A percentile compares a stretch with the other conserved stretches of the same genome.
These are phyloP conservation scores for Ctenochaetus hawaiiensis DNA, from an alignment of 2,797 vertebrate genomes.

Conservation along the genomic window DNA sequence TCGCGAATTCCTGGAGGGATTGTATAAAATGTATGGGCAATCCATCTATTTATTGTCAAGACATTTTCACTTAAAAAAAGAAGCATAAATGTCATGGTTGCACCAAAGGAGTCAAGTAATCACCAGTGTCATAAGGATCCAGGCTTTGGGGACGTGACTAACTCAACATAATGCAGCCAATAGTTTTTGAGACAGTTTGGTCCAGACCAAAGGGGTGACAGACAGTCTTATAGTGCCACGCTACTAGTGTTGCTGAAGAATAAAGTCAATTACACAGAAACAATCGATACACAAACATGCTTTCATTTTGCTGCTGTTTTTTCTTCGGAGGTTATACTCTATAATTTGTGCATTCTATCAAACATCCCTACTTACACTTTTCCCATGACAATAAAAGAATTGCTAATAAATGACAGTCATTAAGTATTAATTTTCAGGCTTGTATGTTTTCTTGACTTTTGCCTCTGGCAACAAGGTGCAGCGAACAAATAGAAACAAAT, in stretches of 20 bases:
- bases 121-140: background rate
- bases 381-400: slow-evolving; percentile 47
- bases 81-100: background rate
- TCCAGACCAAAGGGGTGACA: background rate
- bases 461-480: slow-evolving; percentile 54
- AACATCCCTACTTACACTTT: slow-evolving; percentile 16
- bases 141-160: background rate
- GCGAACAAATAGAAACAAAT: slow-evolving; percentile 61
- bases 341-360: slow-evolving; percentile 30
- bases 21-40: background rate
- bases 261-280: slow-evolving; percentile 3
- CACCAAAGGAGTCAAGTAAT: background rate
- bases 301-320: slow-evolving; percentile 1
- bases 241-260: background rate
- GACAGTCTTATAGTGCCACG: too few relatives aligned
- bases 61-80: background rate
- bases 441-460: slow-evolving; percentile 58
- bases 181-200: background rate
- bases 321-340: slow-evolving; percentile 4
- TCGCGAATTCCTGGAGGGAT: too few relatives aligned
- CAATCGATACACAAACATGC: background rate
- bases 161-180: background rate
- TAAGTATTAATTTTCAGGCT: slow-evolving; percentile 64
- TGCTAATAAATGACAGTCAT: slow-evolving; percentile 67
- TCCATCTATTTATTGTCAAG: background rate